Conservation (phyloP, 1,140 invertebrate genomes). For the Drosophila melanica region DNA sequence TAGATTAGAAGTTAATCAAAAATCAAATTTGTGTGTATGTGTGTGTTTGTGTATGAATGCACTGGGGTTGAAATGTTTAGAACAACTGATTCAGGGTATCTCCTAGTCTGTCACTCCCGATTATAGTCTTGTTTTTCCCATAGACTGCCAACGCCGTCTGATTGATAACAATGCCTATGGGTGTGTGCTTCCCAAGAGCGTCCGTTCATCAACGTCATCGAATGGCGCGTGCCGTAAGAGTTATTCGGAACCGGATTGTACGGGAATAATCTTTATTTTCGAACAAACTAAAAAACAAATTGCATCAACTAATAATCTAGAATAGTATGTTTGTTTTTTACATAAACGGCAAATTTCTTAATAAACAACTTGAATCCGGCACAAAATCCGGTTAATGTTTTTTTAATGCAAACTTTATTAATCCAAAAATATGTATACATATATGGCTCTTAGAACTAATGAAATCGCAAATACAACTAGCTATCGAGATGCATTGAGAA, state of each 20-base stretch:
- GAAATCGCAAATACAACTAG: slow-evolving; percentile 38
- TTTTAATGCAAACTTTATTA: slow-evolving; percentile 37
- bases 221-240: slow-evolving; percentile 39
- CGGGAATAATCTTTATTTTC: slow-evolving; percentile 15
- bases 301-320: slow-evolving; percentile 2
- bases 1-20: no score
- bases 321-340: slow-evolving; percentile 7
- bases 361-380: background rate
- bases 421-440: slow-evolving; percentile 29
- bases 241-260: slow-evolving; percentile 13
- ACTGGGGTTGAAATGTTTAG: no score
- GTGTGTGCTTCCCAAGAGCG: background rate
- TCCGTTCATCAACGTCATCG: slow-evolving; percentile 29
- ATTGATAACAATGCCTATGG: slow-evolving; percentile 26
- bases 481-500: slow-evolving; percentile 13
- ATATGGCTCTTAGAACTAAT: slow-evolving; percentile 26
- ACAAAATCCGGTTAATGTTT: background rate
- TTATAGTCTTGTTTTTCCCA: slow-evolving; percentile 35
- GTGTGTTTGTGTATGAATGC: no score
- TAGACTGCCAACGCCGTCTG: slow-evolving; percentile 9
- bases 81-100: no score
- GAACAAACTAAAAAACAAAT: slow-evolving; percentile 28
- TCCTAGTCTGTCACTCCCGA: background rate
- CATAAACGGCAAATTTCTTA: background rate
- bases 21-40: no score